phyloP scores from a whole-genome alignment of 2,113 vertebrate species.

The Nematolebias whitei region DNA sequence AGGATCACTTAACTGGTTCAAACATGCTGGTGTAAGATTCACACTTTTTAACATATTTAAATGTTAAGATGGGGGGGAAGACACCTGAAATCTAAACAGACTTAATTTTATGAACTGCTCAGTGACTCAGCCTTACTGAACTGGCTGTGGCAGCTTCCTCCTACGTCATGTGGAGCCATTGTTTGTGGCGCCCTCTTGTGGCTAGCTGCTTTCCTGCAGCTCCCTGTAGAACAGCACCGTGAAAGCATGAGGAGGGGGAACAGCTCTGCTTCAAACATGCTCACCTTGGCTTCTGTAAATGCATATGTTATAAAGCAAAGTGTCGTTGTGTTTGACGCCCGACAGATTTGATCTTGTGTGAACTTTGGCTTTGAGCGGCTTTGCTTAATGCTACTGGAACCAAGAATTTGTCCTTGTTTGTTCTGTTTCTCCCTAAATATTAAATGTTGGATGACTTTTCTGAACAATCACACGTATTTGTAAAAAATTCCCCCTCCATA shows the following conservation, averaged over 20 bases:
- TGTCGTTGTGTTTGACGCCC: slow-evolving; percentile 16
- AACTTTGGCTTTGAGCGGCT: slow-evolving; percentile 63
- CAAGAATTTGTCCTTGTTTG: slow-evolving; percentile 22
- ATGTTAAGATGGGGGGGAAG: background rate
- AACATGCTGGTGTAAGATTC: background rate
- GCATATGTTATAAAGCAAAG: slow-evolving; percentile 8
- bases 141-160: slow-evolving; percentile 61
- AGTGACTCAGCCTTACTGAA: slow-evolving; percentile 51
- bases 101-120: background rate
- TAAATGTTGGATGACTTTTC: background rate
- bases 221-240: slow-evolving; percentile 54
- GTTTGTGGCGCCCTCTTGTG: slow-evolving; percentile 69
- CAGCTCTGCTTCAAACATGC: slow-evolving; percentile 61
- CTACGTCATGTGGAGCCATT: slow-evolving; percentile 55
- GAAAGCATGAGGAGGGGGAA: slow-evolving; percentile 65
- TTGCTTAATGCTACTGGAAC: slow-evolving; percentile 37
- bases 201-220: slow-evolving; percentile 63
- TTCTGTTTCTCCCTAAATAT: background rate
- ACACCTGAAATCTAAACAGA: background rate
- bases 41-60: slow-evolving; percentile 5
- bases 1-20: background rate
- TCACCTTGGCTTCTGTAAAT: slow-evolving; percentile 47
- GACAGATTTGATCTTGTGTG: slow-evolving; percentile 13
- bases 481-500: background rate
- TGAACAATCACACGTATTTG: background rate